Evolutionary conservation across 2,113 vertebrate genomes (phyloP).

Genomic region (Egretta garzetta): DNA sequence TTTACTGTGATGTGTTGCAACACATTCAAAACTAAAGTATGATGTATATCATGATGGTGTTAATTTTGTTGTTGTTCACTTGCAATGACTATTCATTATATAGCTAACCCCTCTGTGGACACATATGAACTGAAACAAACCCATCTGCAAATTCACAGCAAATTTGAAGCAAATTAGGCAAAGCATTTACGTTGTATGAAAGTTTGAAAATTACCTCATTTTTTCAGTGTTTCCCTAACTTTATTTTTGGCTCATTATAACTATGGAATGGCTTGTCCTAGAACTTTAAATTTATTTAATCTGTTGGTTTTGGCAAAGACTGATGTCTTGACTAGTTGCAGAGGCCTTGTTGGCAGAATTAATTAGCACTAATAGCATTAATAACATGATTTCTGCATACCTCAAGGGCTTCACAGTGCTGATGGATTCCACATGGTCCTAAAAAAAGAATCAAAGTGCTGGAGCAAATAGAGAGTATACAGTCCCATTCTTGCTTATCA

Average conservation of each 20-base stretch:
- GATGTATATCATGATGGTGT: not conserved
- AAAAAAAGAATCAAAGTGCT: not conserved
- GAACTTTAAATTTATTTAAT: slow-evolving; percentile 23
- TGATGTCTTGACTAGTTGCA: slow-evolving; percentile 18
- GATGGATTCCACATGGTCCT: slow-evolving; percentile 13
- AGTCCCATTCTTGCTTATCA: not conserved
- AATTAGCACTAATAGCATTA: slow-evolving; percentile 60
- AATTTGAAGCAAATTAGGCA: not conserved
- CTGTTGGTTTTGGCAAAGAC: slow-evolving; percentile 32
- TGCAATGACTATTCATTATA: not conserved
- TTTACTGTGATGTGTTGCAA: not conserved
- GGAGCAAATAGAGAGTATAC: not conserved
- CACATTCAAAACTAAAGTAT: not conserved
- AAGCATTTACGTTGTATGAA: not conserved
- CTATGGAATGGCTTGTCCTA: not conserved
- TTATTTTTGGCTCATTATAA: not conserved
- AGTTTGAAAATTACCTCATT: not conserved
- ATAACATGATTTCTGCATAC: slow-evolving; percentile 25
- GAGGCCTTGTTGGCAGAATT: slow-evolving; percentile 32
- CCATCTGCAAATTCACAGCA: not conserved
- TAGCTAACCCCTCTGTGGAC: not conserved
- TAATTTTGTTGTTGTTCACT: not conserved
- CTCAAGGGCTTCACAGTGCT: not conserved
- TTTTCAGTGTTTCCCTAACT: not conserved
- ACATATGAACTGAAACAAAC: not conserved